Percentiles rank a stretch among this genome's conserved stretches.
Evolutionary conservation across 2,888 invertebrate genomes (phyloP).

Genomic region (Napeogenes sylphis): DNA sequence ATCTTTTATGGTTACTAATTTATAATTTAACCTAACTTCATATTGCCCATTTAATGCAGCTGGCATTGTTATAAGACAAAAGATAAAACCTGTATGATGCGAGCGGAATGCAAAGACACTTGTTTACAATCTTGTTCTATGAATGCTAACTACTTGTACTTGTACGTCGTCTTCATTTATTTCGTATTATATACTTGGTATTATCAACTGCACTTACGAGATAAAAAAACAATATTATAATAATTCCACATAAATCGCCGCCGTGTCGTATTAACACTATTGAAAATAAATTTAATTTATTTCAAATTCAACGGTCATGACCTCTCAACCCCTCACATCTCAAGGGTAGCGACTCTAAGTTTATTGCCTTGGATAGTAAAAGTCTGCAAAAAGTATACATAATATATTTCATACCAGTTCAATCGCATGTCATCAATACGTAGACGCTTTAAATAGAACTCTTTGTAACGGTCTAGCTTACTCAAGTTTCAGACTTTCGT

Average conservation of each 20-base stretch:
- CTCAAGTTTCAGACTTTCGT: constrained; percentile 29
- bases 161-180: too few relatives aligned
- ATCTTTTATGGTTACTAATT: not conserved
- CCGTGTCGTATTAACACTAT: not conserved
- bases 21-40: not conserved
- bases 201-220: not conserved
- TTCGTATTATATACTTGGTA: not conserved
- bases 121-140: constrained; percentile 20
- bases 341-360: constrained; percentile 7
- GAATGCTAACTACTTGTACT: constrained; percentile 7
- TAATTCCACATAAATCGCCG: too few relatives aligned
- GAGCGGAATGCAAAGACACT: constrained; percentile 19
- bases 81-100: constrained; percentile 19
- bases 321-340: constrained; percentile 2
- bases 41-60: not conserved
- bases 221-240: too few relatives aligned
- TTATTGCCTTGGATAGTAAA: constrained; percentile 8
- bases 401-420: not conserved
- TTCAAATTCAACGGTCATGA: constrained; percentile 2
- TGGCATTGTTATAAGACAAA: constrained; percentile 23
- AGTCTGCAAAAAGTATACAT: not conserved
- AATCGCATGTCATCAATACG: constrained; percentile 20
- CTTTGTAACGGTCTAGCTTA: constrained; percentile 26
- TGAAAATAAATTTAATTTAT: not conserved
- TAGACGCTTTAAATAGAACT: constrained; percentile 22